A percentile compares a stretch with the other conserved stretches of the same genome.
phyloP scores from a whole-genome alignment of 1,140 invertebrate genomes.

The Nomia melanderi region DNA sequence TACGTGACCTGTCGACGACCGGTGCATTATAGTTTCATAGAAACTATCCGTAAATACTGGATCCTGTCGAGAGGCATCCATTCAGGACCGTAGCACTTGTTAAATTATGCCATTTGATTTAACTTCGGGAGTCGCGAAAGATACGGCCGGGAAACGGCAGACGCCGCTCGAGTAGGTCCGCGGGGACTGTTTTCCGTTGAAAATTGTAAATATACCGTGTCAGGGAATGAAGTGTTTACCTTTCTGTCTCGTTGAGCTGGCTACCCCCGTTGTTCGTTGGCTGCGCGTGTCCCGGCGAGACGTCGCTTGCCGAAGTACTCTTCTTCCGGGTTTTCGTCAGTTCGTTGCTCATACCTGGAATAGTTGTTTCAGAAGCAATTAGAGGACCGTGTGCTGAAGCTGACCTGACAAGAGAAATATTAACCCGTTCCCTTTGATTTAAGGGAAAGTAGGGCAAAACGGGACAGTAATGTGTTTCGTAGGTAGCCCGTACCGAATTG shows the following conservation, averaged over 20 bases:
- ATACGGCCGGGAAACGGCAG: not conserved
- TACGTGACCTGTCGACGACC: too few species aligned
- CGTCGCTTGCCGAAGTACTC: not conserved
- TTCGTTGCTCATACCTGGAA: not conserved
- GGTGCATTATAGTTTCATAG: too few species aligned
- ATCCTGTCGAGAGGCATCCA: not conserved
- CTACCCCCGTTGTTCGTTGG: not conserved
- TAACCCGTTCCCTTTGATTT: too few species aligned
- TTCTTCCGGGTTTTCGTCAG: not conserved
- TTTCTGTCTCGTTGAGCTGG: not conserved
- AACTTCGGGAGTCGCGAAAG: not conserved
- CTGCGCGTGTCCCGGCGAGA: not conserved
- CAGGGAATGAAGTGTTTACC: not conserved
- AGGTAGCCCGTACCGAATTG: too few species aligned
- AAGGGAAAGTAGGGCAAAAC: too few species aligned
- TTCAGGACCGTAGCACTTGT: not conserved
- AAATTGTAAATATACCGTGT: slow-evolving; percentile 17
- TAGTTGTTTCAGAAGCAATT: slow-evolving; percentile 5
- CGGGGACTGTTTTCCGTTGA: not conserved
- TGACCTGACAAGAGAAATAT: not conserved
- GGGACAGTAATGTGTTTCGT: too few species aligned
- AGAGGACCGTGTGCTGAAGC: not conserved
- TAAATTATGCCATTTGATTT: slow-evolving; percentile 10
- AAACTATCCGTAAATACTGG: not conserved
- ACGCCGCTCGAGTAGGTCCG: not conserved